These are phyloP conservation scores for Agelas oroides DNA, from an alignment of 37 sponge, comb jelly and placozoan species.

Conservation along the genomic window DNA sequence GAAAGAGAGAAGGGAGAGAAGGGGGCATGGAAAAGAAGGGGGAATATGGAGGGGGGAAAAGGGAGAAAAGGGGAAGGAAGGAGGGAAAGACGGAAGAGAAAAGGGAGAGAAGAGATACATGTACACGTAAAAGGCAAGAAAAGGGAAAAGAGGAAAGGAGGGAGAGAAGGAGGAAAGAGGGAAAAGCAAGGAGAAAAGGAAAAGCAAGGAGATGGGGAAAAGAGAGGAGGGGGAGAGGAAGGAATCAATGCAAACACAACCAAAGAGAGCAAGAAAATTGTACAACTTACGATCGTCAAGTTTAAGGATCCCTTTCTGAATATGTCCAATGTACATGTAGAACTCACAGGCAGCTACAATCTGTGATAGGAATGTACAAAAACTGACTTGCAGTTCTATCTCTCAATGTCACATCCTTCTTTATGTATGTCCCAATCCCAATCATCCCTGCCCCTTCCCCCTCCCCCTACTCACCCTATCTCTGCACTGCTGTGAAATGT, in stretches of 20 bases:
- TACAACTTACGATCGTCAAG: slow-evolving; percentile 51
- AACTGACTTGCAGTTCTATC: neutral
- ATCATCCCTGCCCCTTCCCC: neutral
- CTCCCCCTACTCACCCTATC: slow-evolving; percentile 73
- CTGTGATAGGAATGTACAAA: no score
- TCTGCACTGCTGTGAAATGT: slow-evolving; percentile 62
- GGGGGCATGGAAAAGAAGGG: slow-evolving; percentile 3
- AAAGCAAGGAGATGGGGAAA: no score
- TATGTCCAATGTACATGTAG: slow-evolving; percentile 69
- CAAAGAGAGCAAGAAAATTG: neutral
- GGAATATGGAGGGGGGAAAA: neutral
- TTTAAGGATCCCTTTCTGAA: slow-evolving; percentile 74
- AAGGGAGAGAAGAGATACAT: neutral
- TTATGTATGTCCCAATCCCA: neutral
- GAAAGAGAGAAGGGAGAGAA: neutral
- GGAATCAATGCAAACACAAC: slow-evolving; percentile 4
- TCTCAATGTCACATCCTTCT: neutral
- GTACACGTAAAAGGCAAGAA: neutral
- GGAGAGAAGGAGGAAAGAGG: neutral
- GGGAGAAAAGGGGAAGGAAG: neutral
- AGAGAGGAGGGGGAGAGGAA: no score
- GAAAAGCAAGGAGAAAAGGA: neutral
- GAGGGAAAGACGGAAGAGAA: neutral
- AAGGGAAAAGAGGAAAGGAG: neutral
- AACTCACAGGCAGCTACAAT: slow-evolving; percentile 71